These are phyloP conservation scores for Australoheros scitulus DNA, from an alignment of 2,113 vertebrate genomes.

Conservation along the genomic window DNA sequence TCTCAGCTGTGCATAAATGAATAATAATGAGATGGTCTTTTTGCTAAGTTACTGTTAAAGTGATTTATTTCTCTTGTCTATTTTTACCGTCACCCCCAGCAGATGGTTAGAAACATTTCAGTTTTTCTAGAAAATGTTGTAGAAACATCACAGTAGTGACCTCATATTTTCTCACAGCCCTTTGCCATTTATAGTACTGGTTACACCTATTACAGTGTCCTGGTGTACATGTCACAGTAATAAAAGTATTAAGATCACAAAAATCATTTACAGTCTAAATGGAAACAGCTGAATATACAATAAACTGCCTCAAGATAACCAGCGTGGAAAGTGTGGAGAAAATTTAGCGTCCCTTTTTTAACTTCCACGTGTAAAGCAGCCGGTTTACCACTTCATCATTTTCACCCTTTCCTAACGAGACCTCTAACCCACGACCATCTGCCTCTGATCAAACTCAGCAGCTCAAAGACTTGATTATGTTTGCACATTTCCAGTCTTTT, in stretches of 20 bases:
- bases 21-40: too few relatives aligned
- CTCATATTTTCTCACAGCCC: too few relatives aligned
- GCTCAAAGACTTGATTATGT: neutral
- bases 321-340: neutral
- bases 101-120: neutral
- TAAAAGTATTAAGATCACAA: neutral
- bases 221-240: neutral
- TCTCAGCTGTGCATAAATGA: neutral
- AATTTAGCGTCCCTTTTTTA: neutral
- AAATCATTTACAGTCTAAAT: too few relatives aligned
- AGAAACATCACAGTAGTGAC: fast-evolving
- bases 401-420: neutral
- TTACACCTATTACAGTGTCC: neutral
- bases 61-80: too few relatives aligned
- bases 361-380: neutral
- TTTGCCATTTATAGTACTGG: fast-evolving
- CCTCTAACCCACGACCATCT: neutral
- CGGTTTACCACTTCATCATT: neutral
- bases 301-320: fast-evolving
- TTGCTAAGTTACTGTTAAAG: too few relatives aligned
- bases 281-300: neutral
- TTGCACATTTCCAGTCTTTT: neutral
- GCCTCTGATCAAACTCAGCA: neutral
- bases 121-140: neutral
- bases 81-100: neutral